Percentiles rank a stretch among this genome's conserved stretches.
These are phyloP conservation scores for Thymelicus lineola DNA, from an alignment of 2,888 invertebrate genomes.

Conservation along the genomic window DNA sequence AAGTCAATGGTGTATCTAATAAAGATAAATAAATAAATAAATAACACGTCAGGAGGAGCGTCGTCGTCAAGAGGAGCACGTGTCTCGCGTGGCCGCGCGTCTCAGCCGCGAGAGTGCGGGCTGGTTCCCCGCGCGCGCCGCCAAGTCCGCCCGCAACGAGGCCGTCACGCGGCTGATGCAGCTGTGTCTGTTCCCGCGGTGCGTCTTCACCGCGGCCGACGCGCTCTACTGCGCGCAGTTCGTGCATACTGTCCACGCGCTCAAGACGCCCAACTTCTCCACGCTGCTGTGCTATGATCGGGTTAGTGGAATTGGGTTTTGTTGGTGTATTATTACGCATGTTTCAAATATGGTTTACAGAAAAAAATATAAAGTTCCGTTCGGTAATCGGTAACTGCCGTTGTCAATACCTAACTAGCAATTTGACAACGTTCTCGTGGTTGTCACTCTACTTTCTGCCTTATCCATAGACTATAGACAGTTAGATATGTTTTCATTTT, in stretches of 20 bases:
- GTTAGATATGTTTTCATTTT: too few species aligned
- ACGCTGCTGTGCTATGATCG: slow-evolving; percentile 98
- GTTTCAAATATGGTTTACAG: too few species aligned
- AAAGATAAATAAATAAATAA: too few species aligned
- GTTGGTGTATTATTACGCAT: too few species aligned
- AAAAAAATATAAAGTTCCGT: too few species aligned
- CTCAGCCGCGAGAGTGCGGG: slow-evolving; percentile 91
- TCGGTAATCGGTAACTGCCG: too few species aligned
- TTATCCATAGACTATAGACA: too few species aligned
- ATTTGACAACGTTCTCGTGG: too few species aligned
- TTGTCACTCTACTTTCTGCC: too few species aligned
- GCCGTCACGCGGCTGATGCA: slow-evolving; percentile 98
- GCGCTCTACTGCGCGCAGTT: slow-evolving; percentile 99
- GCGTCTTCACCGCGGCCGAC: slow-evolving; percentile 98
- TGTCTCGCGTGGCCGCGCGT: slow-evolving; percentile 92
- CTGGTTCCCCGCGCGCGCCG: slow-evolving; percentile 94
- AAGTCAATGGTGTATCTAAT: too few species aligned
- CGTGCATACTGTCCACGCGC: slow-evolving; percentile 96
- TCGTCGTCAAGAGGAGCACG: slow-evolving; percentile 97
- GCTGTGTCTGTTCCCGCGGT: slow-evolving; percentile 97
- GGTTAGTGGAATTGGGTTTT: slow-evolving; percentile 87
- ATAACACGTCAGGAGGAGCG: slow-evolving; percentile 93
- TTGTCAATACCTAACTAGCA: too few species aligned
- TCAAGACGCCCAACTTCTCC: slow-evolving; percentile 98
- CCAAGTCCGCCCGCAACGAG: slow-evolving; percentile 97